Evolutionary conservation across 1,140 invertebrate genomes (phyloP), one percentile per base, ranked within the genome.

Genomic region (Arctopsyche grandis): DNA sequence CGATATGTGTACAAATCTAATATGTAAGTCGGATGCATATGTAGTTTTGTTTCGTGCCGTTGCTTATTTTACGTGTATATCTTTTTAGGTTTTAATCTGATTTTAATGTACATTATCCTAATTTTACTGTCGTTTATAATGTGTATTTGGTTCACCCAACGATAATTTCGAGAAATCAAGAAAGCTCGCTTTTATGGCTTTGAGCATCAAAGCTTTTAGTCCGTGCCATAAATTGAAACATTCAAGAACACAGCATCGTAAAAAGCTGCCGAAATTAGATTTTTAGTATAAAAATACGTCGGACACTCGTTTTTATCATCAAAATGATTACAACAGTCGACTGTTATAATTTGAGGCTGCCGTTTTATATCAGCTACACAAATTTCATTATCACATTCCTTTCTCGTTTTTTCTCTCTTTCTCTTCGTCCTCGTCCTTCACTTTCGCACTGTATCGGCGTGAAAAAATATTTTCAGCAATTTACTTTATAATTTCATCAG

Each of bases 391-490:
- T 66, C 63, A 22, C 63, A 66, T 66, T 66, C 63, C 56, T 19
- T 1, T 38, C 29, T 38, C 48, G 24, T 22, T 22, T 5, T 24
- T 22, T 10, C 58, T 66, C 63, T 22, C 63, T 12, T 5, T 16
- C 10, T 1, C 10, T 52, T 26, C 63, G 0, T 22, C 26, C 26
- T 66, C 29, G 29, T 52, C 48, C 48, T 14, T 52, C 24, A 21
- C 63, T 26, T 66, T 66, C 24, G 63, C 63, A 24, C 63, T 66
- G 63, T 66, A 66, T 66, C 24, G 63, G 63, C 63, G 22, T 66
- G 63, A 66, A 66, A 66, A 66, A 66, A 66, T 66, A 66, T 66
- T 66, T 66, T 66, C 63, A 26, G 63, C 63, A 66, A 66, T 66
- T 66, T 66, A 66, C 63, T 66, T 66, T 66, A 66, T 66, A 66